Base-by-base conservation (phyloP, 2,888 invertebrate species). In the Lithosia quadra region DNA sequence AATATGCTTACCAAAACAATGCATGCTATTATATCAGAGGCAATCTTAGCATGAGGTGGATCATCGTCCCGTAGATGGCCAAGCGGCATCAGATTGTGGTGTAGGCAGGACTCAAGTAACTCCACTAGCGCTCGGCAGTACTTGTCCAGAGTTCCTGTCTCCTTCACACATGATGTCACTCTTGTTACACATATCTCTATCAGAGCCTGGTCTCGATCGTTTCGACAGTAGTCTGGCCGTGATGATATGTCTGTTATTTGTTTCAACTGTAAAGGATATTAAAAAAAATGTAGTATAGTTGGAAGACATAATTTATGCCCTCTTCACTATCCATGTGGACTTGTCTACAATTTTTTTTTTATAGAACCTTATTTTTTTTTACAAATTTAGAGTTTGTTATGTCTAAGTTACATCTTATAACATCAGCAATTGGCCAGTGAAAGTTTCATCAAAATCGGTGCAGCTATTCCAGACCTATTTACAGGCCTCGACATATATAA, bases 1-100 rank as follows among this genome's bases (percentile, higher is more conserved):
- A 63, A 63, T 70, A 74, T 24, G 69, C 96, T 95, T 91, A 98
- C 99, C 96, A 98, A 95, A 93, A 99, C 99, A 90, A 99, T 97
- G 92, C 98, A 98, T 79, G 98, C 98, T 86, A 99, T 97, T 75
- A 99, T 97, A 94, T 99, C 99, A 60, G 98, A 98, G 24, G 99
- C 98, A 86, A 99, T 99, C 94, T 99, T 99, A 61, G 99, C 98
- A 95, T 99, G 99, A 1, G 99, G 99, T 53, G 99, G 98, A 93
- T 99, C 99, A 86, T 98, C 98, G 91, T 98, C 98, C 81, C 96
- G 95, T 28, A 96, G 92, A 77, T 95, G 94, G 2, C 93, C 93
- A 0, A 95, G 88, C 0, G 98, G 97, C 92, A 98, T 97, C 79
- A 99, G 95, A 91, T 98, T 98, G 95, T 99, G 98, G 87, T 97